Conservation (phyloP, 2,113 vertebrate genomes). For the Haemorhous mexicanus region DNA sequence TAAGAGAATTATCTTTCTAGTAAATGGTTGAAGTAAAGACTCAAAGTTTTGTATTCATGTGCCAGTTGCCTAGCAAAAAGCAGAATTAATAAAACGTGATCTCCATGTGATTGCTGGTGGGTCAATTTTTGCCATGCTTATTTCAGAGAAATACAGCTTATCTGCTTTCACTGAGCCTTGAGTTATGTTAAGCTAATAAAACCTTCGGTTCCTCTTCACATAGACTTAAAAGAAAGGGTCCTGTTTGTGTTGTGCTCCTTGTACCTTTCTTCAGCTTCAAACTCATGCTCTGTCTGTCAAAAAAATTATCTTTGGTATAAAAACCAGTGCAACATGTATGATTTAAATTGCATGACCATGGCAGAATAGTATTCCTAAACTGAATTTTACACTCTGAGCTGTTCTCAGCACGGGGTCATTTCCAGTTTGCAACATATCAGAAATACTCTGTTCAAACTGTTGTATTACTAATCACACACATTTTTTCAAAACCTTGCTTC, state of each 20-base stretch:
- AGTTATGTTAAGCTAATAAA: not conserved
- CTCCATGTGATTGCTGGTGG: not conserved
- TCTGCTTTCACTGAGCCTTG: not conserved
- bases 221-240: not conserved
- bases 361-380: not conserved
- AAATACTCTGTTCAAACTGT: not conserved
- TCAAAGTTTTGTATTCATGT: not conserved
- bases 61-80: not conserved
- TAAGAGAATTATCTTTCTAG: not conserved
- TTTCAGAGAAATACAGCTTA: not conserved
- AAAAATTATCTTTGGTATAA: not conserved
- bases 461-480: not conserved
- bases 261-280: not conserved
- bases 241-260: not conserved
- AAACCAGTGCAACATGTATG: not conserved
- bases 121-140: not conserved
- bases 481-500: not conserved
- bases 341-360: not conserved
- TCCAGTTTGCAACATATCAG: not conserved
- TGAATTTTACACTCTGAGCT: not conserved
- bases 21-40: not conserved
- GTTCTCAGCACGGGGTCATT: not conserved
- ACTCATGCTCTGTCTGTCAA: not conserved
- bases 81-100: not conserved
- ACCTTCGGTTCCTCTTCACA: not conserved